Percentiles rank a stretch among this genome's conserved stretches.
Conservation (phyloP, 1,140 invertebrate species). For the Drosophila littoralis region DNA sequence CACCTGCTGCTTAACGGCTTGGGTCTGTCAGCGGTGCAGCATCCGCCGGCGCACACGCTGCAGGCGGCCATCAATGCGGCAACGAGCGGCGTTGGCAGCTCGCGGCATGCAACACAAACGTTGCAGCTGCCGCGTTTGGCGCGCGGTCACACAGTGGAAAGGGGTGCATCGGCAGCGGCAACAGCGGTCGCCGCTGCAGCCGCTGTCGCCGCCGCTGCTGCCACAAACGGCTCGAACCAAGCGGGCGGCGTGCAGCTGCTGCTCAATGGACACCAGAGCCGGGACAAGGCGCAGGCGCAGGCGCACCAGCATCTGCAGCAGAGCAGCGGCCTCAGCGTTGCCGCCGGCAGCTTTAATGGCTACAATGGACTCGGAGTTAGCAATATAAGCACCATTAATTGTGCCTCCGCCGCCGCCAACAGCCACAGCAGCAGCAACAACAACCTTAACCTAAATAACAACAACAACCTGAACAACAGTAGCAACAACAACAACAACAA, state of each 20-base stretch:
- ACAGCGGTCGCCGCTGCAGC: constrained; percentile 16
- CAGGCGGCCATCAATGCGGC: constrained; percentile 55
- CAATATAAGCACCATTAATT: constrained; percentile 34
- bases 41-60: constrained; percentile 54
- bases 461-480: constrained; percentile 18
- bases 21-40: constrained; percentile 69
- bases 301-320: constrained; percentile 16
- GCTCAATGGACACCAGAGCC: constrained; percentile 55
- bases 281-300: constrained; percentile 33
- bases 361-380: constrained; percentile 58
- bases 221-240: constrained; percentile 14
- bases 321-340: constrained; percentile 50
- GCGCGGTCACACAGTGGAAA: constrained; percentile 43
- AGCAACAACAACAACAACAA: constrained; percentile 12
- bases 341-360: constrained; percentile 65
- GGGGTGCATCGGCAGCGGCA: not conserved
- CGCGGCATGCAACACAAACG: constrained; percentile 51
- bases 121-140: constrained; percentile 64
- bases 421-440: constrained; percentile 46
- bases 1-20: constrained; percentile 71
- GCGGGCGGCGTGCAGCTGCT: constrained; percentile 53
- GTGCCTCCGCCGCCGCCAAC: constrained; percentile 36
- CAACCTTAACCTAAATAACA: not conserved
- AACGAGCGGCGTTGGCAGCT: constrained; percentile 27
- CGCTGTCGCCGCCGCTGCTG: constrained; percentile 7